These are phyloP conservation scores for Onchidella celtica DNA, from an alignment of 2,888 invertebrate species.

Conservation along the genomic window DNA sequence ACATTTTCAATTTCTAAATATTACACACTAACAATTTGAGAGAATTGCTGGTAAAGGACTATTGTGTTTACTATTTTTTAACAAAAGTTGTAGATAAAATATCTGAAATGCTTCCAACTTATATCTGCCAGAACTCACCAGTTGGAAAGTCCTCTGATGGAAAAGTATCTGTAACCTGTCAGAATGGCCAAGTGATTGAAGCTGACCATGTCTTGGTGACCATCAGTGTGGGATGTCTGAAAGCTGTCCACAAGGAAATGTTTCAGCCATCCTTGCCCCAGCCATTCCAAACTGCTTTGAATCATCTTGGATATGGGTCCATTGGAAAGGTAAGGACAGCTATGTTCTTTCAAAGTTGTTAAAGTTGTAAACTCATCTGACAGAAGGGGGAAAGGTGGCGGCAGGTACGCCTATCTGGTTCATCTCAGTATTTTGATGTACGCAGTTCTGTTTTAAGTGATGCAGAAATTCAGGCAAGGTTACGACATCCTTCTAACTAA, in stretches of 20 bases:
- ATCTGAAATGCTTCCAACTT: no score
- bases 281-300: slow-evolving; percentile 7
- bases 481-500: no score
- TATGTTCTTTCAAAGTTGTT: neutral
- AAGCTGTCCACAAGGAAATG: slow-evolving; percentile 17
- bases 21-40: no score
- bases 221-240: slow-evolving; percentile 21
- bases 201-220: slow-evolving; percentile 42
- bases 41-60: no score
- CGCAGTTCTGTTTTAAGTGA: no score
- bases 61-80: no score
- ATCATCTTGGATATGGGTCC: slow-evolving; percentile 10
- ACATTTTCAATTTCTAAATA: no score
- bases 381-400: no score
- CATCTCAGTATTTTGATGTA: no score
- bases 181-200: slow-evolving; percentile 2
- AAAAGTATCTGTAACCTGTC: slow-evolving; percentile 15
- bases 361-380: neutral
- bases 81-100: no score
- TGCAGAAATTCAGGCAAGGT: no score
- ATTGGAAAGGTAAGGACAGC: slow-evolving; percentile 30
- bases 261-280: slow-evolving; percentile 19
- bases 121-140: neutral
- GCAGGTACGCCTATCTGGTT: no score
- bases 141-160: neutral